A percentile compares a stretch with the other conserved stretches of the same genome.
These are phyloP conservation scores for Dinothrombium tinctorium DNA, from an alignment of 1,140 invertebrate species.

Conservation along the genomic window DNA sequence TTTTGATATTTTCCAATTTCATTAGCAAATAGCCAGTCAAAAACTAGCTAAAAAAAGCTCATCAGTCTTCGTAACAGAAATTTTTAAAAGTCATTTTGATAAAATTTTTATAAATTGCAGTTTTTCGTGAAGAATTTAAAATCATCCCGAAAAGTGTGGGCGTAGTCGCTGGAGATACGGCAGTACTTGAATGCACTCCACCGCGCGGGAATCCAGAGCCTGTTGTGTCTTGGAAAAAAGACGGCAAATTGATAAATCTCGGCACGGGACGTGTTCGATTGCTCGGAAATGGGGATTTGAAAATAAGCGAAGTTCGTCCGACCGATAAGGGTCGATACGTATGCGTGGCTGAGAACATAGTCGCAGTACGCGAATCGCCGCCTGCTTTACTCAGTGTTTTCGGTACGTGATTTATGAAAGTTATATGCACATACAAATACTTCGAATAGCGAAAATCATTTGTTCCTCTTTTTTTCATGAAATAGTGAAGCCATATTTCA, in stretches of 20 bases:
- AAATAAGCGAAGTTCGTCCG: constrained; percentile 32
- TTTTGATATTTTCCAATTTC: no score
- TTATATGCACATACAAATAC: not conserved
- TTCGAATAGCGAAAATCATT: not conserved
- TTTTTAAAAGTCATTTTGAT: no score
- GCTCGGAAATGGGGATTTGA: constrained; percentile 38
- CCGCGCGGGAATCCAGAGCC: constrained; percentile 80
- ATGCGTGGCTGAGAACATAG: constrained; percentile 67
- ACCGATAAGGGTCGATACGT: constrained; percentile 64
- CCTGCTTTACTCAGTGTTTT: not conserved
- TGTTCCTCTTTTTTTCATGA: not conserved
- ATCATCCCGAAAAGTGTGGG: not conserved
- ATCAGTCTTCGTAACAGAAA: no score
- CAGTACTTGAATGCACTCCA: constrained; percentile 66
- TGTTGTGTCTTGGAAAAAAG: constrained; percentile 65
- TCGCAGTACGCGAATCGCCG: constrained; percentile 26
- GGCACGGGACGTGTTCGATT: constrained; percentile 46
- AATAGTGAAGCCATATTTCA: constrained; percentile 5
- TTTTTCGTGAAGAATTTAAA: constrained; percentile 3
- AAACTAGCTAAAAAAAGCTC: no score
- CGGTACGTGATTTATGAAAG: not conserved
- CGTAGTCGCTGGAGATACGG: constrained; percentile 47
- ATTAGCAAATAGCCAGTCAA: no score
- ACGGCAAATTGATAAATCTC: constrained; percentile 31
- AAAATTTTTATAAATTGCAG: no score